These are phyloP conservation scores for Pachycephala philippinensis DNA, from an alignment of 2,113 vertebrate species.

Conservation along the genomic window DNA sequence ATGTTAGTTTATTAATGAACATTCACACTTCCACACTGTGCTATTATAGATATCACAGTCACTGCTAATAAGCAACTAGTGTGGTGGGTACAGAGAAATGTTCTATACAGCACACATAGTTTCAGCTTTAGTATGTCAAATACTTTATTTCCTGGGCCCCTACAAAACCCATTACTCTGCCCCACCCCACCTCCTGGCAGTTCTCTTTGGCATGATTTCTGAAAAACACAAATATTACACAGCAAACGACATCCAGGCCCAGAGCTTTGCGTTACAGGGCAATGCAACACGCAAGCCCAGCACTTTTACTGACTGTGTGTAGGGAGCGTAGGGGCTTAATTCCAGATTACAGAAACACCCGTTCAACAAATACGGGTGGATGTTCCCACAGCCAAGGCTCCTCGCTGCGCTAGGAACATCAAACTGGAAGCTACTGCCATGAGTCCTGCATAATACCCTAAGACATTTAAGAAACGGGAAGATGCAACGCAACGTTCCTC, in stretches of 20 bases:
- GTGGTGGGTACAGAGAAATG: neutral
- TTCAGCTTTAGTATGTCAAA: neutral
- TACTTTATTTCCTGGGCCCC: neutral
- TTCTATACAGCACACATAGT: neutral
- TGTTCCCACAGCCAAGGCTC: neutral
- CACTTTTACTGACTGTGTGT: neutral
- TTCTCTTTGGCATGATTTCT: neutral
- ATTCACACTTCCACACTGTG: rapidly evolving
- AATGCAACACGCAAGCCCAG: neutral
- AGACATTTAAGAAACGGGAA: neutral
- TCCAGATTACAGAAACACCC: neutral
- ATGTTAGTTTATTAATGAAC: neutral
- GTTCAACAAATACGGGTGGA: neutral
- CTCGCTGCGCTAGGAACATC: too few relatives aligned
- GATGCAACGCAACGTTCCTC: neutral
- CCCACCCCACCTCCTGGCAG: neutral
- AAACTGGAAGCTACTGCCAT: neutral
- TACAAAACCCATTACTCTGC: neutral
- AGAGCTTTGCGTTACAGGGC: neutral
- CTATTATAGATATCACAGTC: neutral
- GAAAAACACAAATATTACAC: neutral
- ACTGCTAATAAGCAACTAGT: neutral
- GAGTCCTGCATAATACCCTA: neutral
- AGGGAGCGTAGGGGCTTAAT: rapidly evolving
- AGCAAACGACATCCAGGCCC: neutral